Evolutionary conservation across 1,140 invertebrate species (phyloP), one percentile per base, ranked within the genome.

Genomic region (Chrysopa pallens): DNA sequence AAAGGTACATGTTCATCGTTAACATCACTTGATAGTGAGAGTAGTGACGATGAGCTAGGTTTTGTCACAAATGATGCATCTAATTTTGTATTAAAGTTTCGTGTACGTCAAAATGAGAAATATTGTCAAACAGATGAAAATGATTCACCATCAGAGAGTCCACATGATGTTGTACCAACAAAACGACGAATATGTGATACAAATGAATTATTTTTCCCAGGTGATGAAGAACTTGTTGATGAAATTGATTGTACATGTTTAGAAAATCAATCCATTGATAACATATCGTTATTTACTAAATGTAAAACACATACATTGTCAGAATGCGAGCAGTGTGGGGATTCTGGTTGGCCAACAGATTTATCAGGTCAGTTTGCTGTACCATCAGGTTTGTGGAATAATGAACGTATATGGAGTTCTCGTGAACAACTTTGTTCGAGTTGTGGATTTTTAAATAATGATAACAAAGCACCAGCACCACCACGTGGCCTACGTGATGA

Each of bases 51-150:
- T 54, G 54, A 57, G 12, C 55, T 62, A 23, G 17, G 17, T 23
- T 23, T 23, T 23, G 17, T 23, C 17, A 6, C 51, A 64, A 9
- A 57, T 58, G 13, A 50, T 66, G 38, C 39, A 39, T 29, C 61
- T 15, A 50, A 48, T 31, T 65, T 71, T 49, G 49, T 59, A 36
- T 52, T 70, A 45, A 68, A 68, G 15, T 71, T 69, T 52, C 57
- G 57, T 46, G 48, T 70, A 46, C 57, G 58, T 33, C 67, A 70
- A 52, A 55, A 51, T 36, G 66, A 70, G 50, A 67, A 61, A 44
- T 60, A 52, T 38, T 63, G 62, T 50, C 70, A 72, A 58, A 70
- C 69, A 12, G 68, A 70, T 17, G 46, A 31, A 17, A 36, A 28
- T 15, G 39, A 37, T 23, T 28, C 6, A 4, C 17, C 15, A 29